Conservation (phyloP, 1,140 invertebrate genomes). For the Galendromus occidentalis region DNA sequence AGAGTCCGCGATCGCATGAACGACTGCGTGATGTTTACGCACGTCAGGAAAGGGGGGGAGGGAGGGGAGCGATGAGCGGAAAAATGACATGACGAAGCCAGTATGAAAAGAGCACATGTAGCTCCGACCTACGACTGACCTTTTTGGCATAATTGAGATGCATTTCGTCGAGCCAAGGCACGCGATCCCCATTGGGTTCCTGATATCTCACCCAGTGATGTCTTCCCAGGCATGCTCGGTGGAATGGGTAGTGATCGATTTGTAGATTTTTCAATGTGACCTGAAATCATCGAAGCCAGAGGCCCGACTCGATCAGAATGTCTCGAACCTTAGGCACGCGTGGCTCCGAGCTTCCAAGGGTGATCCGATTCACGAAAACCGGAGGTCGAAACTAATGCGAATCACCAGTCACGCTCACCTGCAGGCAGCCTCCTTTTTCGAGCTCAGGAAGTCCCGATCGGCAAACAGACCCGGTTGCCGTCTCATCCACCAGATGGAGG, state of each 20-base stretch:
- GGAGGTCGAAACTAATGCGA: slow-evolving; percentile 31
- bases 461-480: slow-evolving; percentile 40
- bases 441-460: slow-evolving; percentile 25
- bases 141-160: slow-evolving; percentile 26
- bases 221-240: slow-evolving; percentile 60
- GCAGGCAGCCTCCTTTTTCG: slow-evolving; percentile 15
- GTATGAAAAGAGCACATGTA: no score
- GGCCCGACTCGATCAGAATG: slow-evolving; percentile 61
- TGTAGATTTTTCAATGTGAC: slow-evolving; percentile 62
- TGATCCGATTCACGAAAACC: background rate
- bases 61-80: no score
- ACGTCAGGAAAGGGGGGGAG: no score
- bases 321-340: background rate
- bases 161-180: slow-evolving; percentile 29
- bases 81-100: no score
- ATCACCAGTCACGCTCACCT: slow-evolving; percentile 12
- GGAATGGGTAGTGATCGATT: slow-evolving; percentile 91
- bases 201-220: slow-evolving; percentile 54
- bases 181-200: slow-evolving; percentile 28
- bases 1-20: no score
- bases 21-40: no score
- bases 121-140: no score
- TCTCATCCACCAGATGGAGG: slow-evolving; percentile 88
- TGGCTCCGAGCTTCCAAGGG: background rate
- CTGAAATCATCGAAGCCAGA: slow-evolving; percentile 71